phyloP scores from a whole-genome alignment of 2,797 vertebrate species.

The Crenichthys baileyi region DNA sequence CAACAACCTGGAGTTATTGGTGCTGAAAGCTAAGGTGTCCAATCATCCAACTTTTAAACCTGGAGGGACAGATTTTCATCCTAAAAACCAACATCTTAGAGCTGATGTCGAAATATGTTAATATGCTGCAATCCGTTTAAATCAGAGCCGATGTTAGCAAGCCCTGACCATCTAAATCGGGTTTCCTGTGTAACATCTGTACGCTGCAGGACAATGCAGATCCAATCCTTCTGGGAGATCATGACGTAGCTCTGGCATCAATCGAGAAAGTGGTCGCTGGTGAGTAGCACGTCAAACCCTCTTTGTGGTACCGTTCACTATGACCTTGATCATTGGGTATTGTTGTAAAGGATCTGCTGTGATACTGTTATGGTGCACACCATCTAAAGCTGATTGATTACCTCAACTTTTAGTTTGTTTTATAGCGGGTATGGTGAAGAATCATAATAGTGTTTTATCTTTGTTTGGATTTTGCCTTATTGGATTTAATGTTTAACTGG shows the following conservation, averaged over 20 bases:
- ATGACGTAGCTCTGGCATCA: slow-evolving; percentile 89
- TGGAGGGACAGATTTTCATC: background rate
- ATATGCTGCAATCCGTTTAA: background rate
- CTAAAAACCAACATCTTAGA: background rate
- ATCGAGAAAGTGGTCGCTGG: slow-evolving; percentile 92
- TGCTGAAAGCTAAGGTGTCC: background rate
- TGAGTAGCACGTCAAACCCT: slow-evolving; percentile 66
- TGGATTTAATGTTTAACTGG: background rate
- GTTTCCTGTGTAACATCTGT: background rate
- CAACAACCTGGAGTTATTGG: background rate
- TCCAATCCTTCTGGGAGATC: slow-evolving; percentile 81
- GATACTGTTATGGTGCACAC: too few relatives aligned
- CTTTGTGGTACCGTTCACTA: background rate
- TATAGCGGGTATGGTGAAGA: background rate
- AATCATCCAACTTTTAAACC: background rate
- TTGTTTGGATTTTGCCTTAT: background rate
- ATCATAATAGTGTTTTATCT: background rate
- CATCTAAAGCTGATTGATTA: background rate
- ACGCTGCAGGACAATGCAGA: slow-evolving; percentile 79
- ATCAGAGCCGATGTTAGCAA: background rate
- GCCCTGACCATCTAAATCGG: too few relatives aligned
- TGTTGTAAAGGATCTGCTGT: background rate
- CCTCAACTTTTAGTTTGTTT: too few relatives aligned
- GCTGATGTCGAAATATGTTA: too few relatives aligned
- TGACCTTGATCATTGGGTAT: background rate